phyloP scores from a whole-genome alignment of 2,888 invertebrate species.

The Conops quadrifasciatus region DNA sequence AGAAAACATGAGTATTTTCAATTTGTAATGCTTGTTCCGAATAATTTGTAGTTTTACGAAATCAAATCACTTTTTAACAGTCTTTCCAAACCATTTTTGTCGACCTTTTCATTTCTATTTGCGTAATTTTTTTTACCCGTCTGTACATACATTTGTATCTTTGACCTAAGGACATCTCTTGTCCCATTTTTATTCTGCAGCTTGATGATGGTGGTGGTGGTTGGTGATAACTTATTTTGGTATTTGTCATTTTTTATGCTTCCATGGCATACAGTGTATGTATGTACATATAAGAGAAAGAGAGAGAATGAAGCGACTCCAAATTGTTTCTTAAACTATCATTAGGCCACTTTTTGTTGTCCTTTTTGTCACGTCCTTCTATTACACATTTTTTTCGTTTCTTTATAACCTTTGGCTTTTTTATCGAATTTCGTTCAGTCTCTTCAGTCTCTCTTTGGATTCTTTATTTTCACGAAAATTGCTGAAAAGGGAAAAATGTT shows the following conservation, averaged over 20 bases:
- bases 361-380: not conserved
- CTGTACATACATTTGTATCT: not conserved
- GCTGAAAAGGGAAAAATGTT: slow-evolving; percentile 24
- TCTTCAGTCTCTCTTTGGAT: slow-evolving; percentile 3
- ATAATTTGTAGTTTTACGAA: too few species aligned
- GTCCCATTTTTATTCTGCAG: slow-evolving; percentile 9
- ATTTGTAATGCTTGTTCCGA: too few species aligned
- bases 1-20: too few species aligned
- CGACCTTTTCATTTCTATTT: slow-evolving; percentile 4
- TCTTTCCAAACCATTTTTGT: not conserved
- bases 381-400: slow-evolving; percentile 36
- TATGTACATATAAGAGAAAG: slow-evolving; percentile 14
- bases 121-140: not conserved
- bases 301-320: not conserved
- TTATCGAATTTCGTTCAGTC: slow-evolving; percentile 15
- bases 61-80: too few species aligned
- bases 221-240: slow-evolving; percentile 31
- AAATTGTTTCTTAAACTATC: slow-evolving; percentile 33
- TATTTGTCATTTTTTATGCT: slow-evolving; percentile 21
- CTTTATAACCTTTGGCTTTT: slow-evolving; percentile 37
- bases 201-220: not conserved
- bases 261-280: not conserved
- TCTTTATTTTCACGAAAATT: slow-evolving; percentile 26
- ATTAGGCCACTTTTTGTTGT: slow-evolving; percentile 16
- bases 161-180: slow-evolving; percentile 29